Evolutionary conservation across 2,113 vertebrate species (phyloP).

Genomic region (Callospermophilus lateralis): DNA sequence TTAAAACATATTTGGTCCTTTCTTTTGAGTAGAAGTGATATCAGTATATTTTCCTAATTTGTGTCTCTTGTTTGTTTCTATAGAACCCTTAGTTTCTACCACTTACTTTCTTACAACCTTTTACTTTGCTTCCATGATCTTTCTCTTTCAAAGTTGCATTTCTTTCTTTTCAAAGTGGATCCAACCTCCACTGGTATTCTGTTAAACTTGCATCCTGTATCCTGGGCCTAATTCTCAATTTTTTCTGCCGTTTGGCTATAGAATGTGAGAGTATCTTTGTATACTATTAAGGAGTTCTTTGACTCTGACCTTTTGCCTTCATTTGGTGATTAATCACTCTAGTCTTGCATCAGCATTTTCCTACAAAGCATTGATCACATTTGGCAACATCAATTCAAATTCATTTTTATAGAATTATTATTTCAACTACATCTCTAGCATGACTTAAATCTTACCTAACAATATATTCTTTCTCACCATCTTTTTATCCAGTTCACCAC

Average conservation of each 20-base stretch:
- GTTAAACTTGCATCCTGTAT: not conserved
- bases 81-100: not conserved
- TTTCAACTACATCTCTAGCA: not conserved
- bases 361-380: not conserved
- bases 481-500: not conserved
- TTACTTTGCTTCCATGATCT: not conserved
- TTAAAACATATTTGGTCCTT: slow-evolving; percentile 36
- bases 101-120: not conserved
- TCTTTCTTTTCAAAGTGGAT: not conserved
- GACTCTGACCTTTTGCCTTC: slow-evolving; percentile 39
- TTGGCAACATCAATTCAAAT: slow-evolving; percentile 24
- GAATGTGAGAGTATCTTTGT: not conserved
- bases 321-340: slow-evolving; percentile 30
- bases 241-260: not conserved
- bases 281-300: slow-evolving; percentile 3
- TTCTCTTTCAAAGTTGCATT: not conserved
- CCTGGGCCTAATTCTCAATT: not conserved
- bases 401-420: slow-evolving; percentile 33
- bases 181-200: slow-evolving; percentile 3
- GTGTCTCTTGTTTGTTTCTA: not conserved
- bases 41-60: slow-evolving; percentile 28
- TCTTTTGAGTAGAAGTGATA: not conserved
- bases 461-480: not conserved
- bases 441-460: not conserved
- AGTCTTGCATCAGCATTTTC: slow-evolving; percentile 37